Conservation (phyloP, 2,113 vertebrate species). For the Toxotes chatareus region DNA sequence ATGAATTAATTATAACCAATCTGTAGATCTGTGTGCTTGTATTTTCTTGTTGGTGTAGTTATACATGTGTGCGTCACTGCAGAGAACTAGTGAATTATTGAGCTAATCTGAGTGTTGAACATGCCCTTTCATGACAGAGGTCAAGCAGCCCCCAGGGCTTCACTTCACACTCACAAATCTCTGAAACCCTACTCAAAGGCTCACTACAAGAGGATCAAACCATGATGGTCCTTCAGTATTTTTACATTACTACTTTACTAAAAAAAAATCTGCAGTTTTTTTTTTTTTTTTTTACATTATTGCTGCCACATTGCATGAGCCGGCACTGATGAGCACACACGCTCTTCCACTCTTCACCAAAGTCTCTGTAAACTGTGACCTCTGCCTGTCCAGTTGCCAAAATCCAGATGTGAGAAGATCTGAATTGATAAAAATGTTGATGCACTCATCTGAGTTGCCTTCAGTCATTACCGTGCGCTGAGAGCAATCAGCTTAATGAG, state of each 20-base stretch:
- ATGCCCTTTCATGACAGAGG: conserved; percentile 51
- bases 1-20: conserved; percentile 41
- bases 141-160: conserved; percentile 42
- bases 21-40: background rate
- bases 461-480: background rate
- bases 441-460: background rate
- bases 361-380: background rate
- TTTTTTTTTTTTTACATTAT: background rate
- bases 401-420: background rate
- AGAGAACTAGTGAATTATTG: conserved; percentile 64
- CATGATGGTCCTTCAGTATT: background rate
- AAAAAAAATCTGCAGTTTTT: background rate
- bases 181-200: conserved; percentile 15
- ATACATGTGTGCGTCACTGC: background rate
- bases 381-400: background rate
- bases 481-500: background rate
- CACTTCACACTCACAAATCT: conserved; percentile 52
- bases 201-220: background rate
- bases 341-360: background rate
- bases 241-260: background rate
- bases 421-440: background rate
- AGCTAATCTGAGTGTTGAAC: conserved; percentile 57
- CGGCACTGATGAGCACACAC: background rate
- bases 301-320: background rate
- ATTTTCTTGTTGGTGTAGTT: background rate